phyloP scores from a whole-genome alignment of 92 coral and sea anemone genomes.

The Parazoanthus swiftii region DNA sequence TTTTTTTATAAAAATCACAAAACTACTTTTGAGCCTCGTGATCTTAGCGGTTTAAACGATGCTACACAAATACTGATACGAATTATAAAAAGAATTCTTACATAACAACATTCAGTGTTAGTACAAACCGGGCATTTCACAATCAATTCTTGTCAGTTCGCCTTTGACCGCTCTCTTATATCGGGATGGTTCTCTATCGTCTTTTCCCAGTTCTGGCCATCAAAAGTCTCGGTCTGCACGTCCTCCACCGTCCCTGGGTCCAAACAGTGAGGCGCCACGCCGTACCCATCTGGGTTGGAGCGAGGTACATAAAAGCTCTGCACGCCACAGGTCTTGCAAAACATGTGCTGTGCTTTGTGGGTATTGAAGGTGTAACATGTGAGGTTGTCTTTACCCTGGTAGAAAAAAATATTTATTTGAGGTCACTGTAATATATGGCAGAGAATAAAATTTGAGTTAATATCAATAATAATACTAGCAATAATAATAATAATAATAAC shows the following conservation, averaged over 20 bases:
- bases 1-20: too few relatives aligned
- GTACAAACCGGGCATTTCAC: too few relatives aligned
- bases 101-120: too few relatives aligned
- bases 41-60: too few relatives aligned
- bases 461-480: too few relatives aligned
- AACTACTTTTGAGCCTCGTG: too few relatives aligned
- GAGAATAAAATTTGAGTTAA: too few relatives aligned
- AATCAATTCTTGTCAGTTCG: background rate
- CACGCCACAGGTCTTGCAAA: conserved; percentile 98
- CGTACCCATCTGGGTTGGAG: conserved; percentile 93
- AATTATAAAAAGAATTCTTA: too few relatives aligned
- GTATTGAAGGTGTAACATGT: conserved; percentile 91
- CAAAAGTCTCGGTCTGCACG: conserved; percentile 63
- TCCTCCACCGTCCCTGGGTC: conserved; percentile 82
- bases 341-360: conserved; percentile 83
- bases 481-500: too few relatives aligned
- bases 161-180: conserved; percentile 65
- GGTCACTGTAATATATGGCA: background rate
- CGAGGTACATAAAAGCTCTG: conserved; percentile 97
- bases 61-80: too few relatives aligned
- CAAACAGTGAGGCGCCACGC: conserved; percentile 95
- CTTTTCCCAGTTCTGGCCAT: conserved; percentile 94
- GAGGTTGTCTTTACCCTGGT: conserved; percentile 88
- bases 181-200: conserved; percentile 72
- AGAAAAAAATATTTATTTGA: background rate